phyloP scores from a whole-genome alignment of 2,888 invertebrate species.

The Serripes groenlandicus region DNA sequence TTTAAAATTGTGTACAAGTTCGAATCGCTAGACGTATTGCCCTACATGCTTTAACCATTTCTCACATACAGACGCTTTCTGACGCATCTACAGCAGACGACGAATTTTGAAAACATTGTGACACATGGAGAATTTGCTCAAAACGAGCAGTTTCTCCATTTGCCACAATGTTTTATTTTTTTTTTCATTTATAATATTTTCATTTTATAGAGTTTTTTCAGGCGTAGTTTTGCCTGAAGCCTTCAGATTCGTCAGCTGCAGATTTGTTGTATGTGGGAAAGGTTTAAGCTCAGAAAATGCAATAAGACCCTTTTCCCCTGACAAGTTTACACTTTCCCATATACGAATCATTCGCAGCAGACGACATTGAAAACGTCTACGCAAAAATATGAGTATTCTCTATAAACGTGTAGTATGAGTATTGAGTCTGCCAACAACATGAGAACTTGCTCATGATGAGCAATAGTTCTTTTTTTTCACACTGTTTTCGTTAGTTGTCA shows the following conservation, averaged over 20 bases:
- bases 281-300: background rate
- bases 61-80: no score
- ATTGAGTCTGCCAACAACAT: background rate
- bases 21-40: no score
- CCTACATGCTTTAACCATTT: no score
- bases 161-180: background rate
- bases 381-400: no score
- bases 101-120: background rate
- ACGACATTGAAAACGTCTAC: background rate
- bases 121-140: background rate
- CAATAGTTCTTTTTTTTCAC: background rate
- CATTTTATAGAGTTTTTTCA: no score
- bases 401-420: no score
- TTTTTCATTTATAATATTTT: no score
- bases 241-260: background rate
- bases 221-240: no score
- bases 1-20: no score
- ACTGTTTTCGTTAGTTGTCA: background rate
- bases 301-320: background rate
- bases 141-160: background rate
- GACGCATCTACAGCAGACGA: no score
- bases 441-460: conserved; percentile 4
- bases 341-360: background rate
- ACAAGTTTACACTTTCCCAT: background rate
- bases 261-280: no score